Conservation (phyloP, 2,888 invertebrate genomes). For the Trisateles emortualis region DNA sequence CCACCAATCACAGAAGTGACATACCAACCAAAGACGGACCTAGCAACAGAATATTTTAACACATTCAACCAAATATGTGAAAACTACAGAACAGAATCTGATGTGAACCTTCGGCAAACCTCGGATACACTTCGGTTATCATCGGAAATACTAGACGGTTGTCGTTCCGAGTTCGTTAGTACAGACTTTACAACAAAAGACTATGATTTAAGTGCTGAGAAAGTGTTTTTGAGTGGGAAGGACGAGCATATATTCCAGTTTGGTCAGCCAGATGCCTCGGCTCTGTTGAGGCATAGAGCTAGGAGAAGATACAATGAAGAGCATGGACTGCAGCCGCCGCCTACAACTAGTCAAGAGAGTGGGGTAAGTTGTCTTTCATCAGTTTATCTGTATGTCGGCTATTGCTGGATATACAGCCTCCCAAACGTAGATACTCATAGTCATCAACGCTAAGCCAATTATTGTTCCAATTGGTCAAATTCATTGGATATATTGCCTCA, state of each 20-base stretch:
- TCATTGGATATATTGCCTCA: too few relatives aligned
- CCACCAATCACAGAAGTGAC: conserved; percentile 80
- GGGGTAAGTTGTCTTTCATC: conserved; percentile 80
- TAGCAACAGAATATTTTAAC: conserved; percentile 80
- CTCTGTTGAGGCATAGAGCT: conserved; percentile 82
- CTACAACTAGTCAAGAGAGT: conserved; percentile 82
- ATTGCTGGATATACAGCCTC: too few relatives aligned
- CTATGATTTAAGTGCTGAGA: conserved; percentile 64
- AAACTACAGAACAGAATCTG: conserved; percentile 72
- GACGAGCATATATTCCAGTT: conserved; percentile 81
- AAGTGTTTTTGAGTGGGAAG: conserved; percentile 66
- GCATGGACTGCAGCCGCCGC: conserved; percentile 75
- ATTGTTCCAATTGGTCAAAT: too few relatives aligned
- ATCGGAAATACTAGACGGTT: conserved; percentile 76
- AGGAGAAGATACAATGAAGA: conserved; percentile 78
- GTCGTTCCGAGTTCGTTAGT: conserved; percentile 63
- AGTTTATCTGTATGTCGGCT: too few relatives aligned
- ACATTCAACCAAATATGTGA: conserved; percentile 82
- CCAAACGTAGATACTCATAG: too few relatives aligned
- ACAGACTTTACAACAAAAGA: conserved; percentile 58
- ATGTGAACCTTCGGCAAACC: conserved; percentile 72
- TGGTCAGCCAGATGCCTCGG: conserved; percentile 88
- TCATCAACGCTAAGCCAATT: too few relatives aligned
- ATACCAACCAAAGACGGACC: conserved; percentile 72
- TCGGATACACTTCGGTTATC: conserved; percentile 75